Conservation (phyloP, 2,888 invertebrate species). For the Camponotus fellah region DNA sequence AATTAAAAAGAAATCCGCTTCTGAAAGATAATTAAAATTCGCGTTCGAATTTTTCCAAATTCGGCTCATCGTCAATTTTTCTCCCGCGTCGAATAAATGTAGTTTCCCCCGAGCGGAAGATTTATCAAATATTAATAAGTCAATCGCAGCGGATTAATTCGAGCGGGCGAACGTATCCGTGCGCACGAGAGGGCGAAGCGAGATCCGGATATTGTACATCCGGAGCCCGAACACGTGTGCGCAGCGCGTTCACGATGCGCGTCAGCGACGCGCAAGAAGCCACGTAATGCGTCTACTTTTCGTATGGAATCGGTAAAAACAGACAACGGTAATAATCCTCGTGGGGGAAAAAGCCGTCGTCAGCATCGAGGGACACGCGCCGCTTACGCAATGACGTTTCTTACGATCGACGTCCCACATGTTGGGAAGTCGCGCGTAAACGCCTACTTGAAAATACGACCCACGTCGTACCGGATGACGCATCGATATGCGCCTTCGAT, state of each 20-base stretch:
- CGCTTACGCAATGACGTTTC: constrained; percentile 54
- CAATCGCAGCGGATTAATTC: constrained; percentile 19
- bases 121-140: constrained; percentile 37
- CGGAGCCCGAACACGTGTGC: neutral
- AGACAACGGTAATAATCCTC: constrained; percentile 24
- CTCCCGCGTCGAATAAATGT: constrained; percentile 9
- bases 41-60: neutral
- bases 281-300: constrained; percentile 28
- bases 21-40: constrained; percentile 8
- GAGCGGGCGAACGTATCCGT: neutral
- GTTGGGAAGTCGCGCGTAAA: constrained; percentile 55
- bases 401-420: constrained; percentile 58
- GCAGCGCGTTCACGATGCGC: neutral
- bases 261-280: constrained; percentile 13
- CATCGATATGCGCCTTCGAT: constrained; percentile 69
- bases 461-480: constrained; percentile 71
- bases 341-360: constrained; percentile 29
- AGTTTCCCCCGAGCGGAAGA: neutral
- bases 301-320: constrained; percentile 21
- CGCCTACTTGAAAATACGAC: constrained; percentile 66
- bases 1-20: constrained; percentile 2
- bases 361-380: constrained; percentile 60
- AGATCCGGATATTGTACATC: constrained; percentile 15
- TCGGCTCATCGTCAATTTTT: neutral
- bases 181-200: neutral